Conservation (phyloP, 2,888 invertebrate genomes). For the Blera fallax region DNA sequence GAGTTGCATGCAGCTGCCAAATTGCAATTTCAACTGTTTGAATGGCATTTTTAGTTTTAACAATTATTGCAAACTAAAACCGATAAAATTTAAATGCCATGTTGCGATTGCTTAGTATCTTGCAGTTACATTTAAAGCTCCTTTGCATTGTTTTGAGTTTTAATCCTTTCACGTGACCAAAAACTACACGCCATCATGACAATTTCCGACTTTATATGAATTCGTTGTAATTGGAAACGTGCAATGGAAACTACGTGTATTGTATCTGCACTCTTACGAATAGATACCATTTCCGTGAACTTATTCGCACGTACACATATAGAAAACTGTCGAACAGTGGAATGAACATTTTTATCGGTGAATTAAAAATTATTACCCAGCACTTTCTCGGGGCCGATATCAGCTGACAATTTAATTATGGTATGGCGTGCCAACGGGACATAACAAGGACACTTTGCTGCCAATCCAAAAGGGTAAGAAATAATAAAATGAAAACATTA, state of each 20-base stretch:
- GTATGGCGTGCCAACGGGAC: slow-evolving; percentile 60
- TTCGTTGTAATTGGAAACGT: slow-evolving; percentile 41
- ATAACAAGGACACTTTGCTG: slow-evolving; percentile 47
- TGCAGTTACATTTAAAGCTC: slow-evolving; percentile 32
- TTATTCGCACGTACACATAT: neutral
- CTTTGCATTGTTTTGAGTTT: slow-evolving; percentile 20
- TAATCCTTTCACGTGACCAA: neutral
- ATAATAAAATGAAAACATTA: slow-evolving; percentile 44
- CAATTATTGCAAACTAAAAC: slow-evolving; percentile 23
- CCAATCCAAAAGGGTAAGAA: neutral
- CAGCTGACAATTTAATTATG: slow-evolving; percentile 66
- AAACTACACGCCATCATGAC: neutral
- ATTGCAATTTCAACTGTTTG: neutral
- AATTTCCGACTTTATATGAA: neutral
- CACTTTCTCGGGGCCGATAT: slow-evolving; percentile 39
- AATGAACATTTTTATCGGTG: slow-evolving; percentile 34
- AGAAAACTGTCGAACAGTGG: slow-evolving; percentile 17
- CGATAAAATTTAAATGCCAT: slow-evolving; percentile 24
- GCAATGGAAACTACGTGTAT: slow-evolving; percentile 40
- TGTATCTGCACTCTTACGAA: slow-evolving; percentile 15
- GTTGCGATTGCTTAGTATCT: slow-evolving; percentile 6
- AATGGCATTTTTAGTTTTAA: neutral
- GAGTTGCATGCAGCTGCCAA: neutral
- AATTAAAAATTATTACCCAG: slow-evolving; percentile 43
- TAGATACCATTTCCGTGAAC: neutral